Conservation (phyloP, 2,113 vertebrate species). For the Butorides virescens region DNA sequence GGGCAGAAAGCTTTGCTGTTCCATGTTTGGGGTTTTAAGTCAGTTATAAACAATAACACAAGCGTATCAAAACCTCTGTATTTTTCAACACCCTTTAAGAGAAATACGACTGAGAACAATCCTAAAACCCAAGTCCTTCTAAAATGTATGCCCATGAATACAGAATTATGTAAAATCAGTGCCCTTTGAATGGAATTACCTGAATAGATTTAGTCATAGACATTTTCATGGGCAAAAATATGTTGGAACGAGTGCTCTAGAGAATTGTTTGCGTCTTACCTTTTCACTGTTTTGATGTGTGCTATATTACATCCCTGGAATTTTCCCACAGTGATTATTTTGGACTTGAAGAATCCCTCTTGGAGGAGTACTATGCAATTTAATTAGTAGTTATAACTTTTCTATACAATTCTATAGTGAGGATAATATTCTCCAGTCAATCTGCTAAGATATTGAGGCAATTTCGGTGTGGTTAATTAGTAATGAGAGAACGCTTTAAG, state of each 20-base stretch:
- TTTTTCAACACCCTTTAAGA: not conserved
- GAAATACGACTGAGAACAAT: not conserved
- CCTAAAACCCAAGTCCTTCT: not conserved
- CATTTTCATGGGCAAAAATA: not conserved
- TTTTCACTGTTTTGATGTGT: not conserved
- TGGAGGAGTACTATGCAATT: not conserved
- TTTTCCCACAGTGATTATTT: not conserved
- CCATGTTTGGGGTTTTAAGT: not conserved
- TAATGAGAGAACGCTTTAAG: not conserved
- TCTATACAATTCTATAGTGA: not conserved
- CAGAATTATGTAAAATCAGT: not conserved
- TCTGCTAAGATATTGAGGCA: not conserved
- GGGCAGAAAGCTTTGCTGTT: not conserved
- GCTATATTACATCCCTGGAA: not conserved
- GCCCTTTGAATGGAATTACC: not conserved
- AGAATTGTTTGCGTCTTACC: not conserved
- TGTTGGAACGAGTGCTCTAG: not conserved
- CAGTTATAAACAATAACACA: not conserved
- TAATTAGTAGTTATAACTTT: constrained; percentile 14
- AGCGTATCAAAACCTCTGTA: not conserved
- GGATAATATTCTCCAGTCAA: not conserved
- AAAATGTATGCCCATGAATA: not conserved
- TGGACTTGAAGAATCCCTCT: not conserved
- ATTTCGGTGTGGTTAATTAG: not conserved
- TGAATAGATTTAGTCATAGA: not conserved